phyloP scores from a whole-genome alignment of 2,113 vertebrate genomes.

The Psettodes erumei region DNA sequence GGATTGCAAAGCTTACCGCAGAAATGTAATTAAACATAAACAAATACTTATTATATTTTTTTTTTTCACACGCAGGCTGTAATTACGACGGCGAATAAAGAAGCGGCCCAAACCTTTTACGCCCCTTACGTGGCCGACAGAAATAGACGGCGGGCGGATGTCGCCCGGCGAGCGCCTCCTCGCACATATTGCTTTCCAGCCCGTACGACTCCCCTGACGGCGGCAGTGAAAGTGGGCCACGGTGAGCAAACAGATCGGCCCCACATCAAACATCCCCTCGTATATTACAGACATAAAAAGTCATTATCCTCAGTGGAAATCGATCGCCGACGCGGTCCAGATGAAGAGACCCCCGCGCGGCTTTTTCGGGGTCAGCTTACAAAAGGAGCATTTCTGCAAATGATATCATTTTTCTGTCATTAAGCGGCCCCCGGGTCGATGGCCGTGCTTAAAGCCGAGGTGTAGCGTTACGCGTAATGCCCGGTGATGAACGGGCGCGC shows the following conservation, averaged over 20 bases:
- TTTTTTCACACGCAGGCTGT: background rate
- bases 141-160: too few species aligned
- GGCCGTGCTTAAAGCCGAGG: constrained; percentile 66
- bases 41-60: background rate
- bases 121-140: background rate
- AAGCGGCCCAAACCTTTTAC: too few species aligned
- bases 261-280: constrained; percentile 76
- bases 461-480: constrained; percentile 71
- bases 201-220: constrained; percentile 68
- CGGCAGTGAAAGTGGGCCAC: constrained; percentile 73
- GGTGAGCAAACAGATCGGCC: constrained; percentile 77
- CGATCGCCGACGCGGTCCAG: constrained; percentile 76
- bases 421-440: constrained; percentile 74
- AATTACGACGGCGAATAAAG: background rate
- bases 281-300: constrained; percentile 81
- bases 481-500: constrained; percentile 72
- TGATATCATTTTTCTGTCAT: constrained; percentile 79
- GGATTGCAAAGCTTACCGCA: background rate
- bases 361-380: constrained; percentile 79
- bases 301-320: constrained; percentile 81
- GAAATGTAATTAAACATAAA: constrained; percentile 22
- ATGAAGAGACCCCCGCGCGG: constrained; percentile 76
- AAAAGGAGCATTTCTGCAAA: constrained; percentile 69
- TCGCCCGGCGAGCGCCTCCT: constrained; percentile 49
- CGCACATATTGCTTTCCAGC: constrained; percentile 56